Evolutionary conservation across 2,113 vertebrate genomes (phyloP).

Genomic region (Barbus barbus): DNA sequence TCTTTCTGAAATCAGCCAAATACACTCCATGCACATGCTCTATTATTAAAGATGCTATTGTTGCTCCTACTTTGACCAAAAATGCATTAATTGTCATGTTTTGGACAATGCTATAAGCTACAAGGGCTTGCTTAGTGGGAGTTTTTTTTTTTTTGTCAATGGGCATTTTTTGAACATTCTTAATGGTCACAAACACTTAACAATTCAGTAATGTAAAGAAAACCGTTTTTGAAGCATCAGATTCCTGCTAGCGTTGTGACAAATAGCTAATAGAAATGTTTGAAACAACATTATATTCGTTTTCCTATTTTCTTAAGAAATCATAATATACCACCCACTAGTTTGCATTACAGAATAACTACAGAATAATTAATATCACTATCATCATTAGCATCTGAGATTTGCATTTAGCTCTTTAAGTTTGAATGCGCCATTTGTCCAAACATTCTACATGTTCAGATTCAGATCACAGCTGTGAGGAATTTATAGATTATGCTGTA

Average conservation of each 20-base stretch:
- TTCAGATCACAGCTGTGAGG: not conserved
- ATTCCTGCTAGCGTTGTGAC: not conserved
- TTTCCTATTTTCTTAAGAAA: not conserved
- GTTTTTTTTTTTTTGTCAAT: not conserved
- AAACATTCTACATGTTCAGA: not conserved
- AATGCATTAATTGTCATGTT: not conserved
- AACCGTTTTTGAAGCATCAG: not conserved
- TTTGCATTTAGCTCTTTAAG: not conserved
- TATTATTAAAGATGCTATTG: not conserved
- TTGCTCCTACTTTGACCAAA: not conserved
- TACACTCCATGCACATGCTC: not conserved
- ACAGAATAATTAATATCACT: not conserved
- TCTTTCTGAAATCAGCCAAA: conserved; percentile 24
- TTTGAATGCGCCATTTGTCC: not conserved
- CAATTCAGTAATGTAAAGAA: not conserved
- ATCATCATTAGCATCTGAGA: not conserved
- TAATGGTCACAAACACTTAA: not conserved
- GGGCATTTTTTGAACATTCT: no score
- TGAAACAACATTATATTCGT: not conserved
- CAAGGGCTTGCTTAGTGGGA: not conserved
- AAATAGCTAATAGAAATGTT: not conserved
- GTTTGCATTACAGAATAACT: not conserved
- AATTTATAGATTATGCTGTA: conserved; percentile 2
- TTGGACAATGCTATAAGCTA: not conserved
- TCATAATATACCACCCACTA: not conserved